Base-by-base conservation (phyloP, 2,113 vertebrate species). In the Xiphorhynchus elegans region DNA sequence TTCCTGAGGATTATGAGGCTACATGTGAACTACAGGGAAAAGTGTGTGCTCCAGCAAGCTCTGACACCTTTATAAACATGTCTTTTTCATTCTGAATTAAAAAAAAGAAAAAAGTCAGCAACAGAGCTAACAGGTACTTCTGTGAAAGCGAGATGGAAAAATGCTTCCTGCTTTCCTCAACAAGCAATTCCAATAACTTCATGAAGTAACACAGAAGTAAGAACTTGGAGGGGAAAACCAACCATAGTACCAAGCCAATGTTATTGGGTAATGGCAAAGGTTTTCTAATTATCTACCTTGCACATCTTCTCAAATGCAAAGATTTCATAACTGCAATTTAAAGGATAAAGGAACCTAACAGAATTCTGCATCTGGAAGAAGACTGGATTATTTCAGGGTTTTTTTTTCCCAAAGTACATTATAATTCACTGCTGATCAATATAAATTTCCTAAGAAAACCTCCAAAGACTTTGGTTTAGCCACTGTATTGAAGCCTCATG, bases 231-330 rank as follows among this genome's bases (percentile, higher is more conserved):
- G 23, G 11, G 7, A 56, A 74, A 59, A 64, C 19, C 15, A 49
- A 66, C 9, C 13, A 17, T 19, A 50, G 15, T 28, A 35, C 25
- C 18, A 79, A 55, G 7, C 35, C 31, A 31, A 24, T 64, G 20
- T 58, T 40, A 60, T 1, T 5, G 4, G 6, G 18, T 66, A 17
- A 55, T 2, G 1, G 13, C 39, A 33, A 42, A 2, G 3, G 15
- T 42, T 31, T n/a, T 42, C 37, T 68, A 58, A 77, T 39, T 77
- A n/a, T 64, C 26, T 76, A 23, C 42, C 7, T 77, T 2, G 4
- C 19, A 18, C 3, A 31, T 7, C 14, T 50, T 46, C 17, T 49
- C 53, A 49, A 53, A 73, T 33, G 17, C 23, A 37, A 11, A 80
- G 18, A 56, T 37, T 67, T 37, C 42, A 44, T 33, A 31, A 13